Percentiles rank a stretch among this genome's conserved stretches.
These are phyloP conservation scores for Pampusana beccarii DNA, from an alignment of 2,113 vertebrate species.

Conservation along the genomic window DNA sequence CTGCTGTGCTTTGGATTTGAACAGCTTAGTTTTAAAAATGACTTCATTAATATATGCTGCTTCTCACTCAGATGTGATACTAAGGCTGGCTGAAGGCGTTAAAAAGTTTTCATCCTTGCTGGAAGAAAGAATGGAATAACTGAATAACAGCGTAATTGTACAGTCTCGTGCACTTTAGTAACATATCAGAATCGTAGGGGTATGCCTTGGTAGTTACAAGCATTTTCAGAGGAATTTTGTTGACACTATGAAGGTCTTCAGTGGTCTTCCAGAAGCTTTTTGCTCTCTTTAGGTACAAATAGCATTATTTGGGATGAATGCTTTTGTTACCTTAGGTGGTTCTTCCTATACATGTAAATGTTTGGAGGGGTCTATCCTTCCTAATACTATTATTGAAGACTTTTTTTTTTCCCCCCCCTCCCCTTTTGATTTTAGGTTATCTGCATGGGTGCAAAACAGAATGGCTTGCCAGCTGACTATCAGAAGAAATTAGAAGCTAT, in stretches of 20 bases:
- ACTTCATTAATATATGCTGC: background rate
- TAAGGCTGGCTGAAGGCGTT: background rate
- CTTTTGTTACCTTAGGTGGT: background rate
- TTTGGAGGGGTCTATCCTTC: background rate
- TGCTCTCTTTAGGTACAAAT: background rate
- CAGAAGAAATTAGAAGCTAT: conserved; percentile 82
- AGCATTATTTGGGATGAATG: background rate
- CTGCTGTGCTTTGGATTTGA: background rate
- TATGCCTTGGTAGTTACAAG: background rate
- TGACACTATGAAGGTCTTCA: background rate
- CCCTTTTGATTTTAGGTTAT: conserved; percentile 78
- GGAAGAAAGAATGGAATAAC: background rate
- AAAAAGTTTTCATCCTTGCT: background rate
- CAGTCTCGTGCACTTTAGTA: background rate
- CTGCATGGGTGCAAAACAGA: conserved; percentile 89
- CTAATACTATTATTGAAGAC: background rate
- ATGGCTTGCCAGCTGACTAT: conserved; percentile 84
- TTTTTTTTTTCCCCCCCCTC: background rate
- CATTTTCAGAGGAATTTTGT: background rate
- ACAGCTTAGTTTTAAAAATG: background rate
- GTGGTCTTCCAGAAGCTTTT: background rate
- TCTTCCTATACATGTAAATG: background rate
- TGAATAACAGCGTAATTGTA: background rate
- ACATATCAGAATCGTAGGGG: background rate
- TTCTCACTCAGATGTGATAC: background rate